These are phyloP conservation scores for Magallana nippona DNA, from an alignment of 2,888 invertebrate genomes.

Conservation along the genomic window DNA sequence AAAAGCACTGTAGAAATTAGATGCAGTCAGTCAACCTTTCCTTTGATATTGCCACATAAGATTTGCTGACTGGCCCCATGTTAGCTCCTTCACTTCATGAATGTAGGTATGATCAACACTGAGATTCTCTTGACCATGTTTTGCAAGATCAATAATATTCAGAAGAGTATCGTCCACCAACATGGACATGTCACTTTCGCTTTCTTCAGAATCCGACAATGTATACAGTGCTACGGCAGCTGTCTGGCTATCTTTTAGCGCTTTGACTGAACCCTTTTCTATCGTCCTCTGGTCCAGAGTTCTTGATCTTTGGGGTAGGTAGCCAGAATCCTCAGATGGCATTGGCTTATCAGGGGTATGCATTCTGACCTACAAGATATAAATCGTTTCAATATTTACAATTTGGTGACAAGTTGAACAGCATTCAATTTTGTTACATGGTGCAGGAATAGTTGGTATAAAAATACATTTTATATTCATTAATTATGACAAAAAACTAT, in stretches of 20 bases:
- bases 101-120: constrained; percentile 19
- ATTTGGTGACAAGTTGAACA: too few species aligned
- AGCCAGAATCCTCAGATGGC: constrained; percentile 29
- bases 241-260: neutral
- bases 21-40: constrained; percentile 38
- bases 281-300: neutral
- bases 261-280: neutral
- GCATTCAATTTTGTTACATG: too few species aligned
- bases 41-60: constrained; percentile 38
- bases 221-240: constrained; percentile 32
- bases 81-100: constrained; percentile 1
- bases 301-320: neutral
- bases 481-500: too few species aligned
- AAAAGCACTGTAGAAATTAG: constrained; percentile 34
- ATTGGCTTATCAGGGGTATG: neutral
- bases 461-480: too few species aligned
- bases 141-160: constrained; percentile 32
- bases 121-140: constrained; percentile 6
- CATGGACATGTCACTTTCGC: constrained; percentile 6
- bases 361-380: constrained; percentile 1
- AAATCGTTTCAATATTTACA: too few species aligned
- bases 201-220: constrained; percentile 22
- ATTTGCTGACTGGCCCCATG: constrained; percentile 27
- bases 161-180: neutral
- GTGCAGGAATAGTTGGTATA: too few species aligned